These are phyloP conservation scores for Tenualosa ilisha DNA, from an alignment of 2,797 vertebrate genomes.

Conservation along the genomic window DNA sequence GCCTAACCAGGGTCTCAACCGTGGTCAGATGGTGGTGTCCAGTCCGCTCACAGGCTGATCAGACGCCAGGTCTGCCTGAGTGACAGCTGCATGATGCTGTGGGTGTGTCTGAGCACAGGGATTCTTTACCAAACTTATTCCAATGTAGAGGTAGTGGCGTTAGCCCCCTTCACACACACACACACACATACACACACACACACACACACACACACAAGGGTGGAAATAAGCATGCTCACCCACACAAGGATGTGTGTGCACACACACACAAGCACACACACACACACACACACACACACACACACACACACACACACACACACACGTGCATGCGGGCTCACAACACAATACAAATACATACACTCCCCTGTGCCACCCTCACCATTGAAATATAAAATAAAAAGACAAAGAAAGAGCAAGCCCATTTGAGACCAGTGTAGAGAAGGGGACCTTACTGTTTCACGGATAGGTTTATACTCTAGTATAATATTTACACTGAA, in stretches of 20 bases:
- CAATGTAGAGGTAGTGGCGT: background rate
- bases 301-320: background rate
- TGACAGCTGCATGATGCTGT: background rate
- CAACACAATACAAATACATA: background rate
- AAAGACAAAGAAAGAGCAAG: background rate
- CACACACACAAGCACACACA: background rate
- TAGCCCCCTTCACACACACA: background rate
- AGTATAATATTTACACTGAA: conserved; percentile 6
- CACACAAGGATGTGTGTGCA: background rate
- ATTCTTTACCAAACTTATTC: background rate
- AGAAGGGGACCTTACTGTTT: background rate
- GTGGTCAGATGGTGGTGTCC: background rate
- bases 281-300: conserved; percentile 6
- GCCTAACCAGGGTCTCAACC: background rate
- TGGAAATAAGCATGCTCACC: background rate
- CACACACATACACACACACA: background rate
- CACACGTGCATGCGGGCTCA: background rate
- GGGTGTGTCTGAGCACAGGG: background rate
- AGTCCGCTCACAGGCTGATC: background rate
- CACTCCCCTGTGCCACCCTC: too few species aligned
- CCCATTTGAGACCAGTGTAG: background rate
- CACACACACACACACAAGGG: background rate
- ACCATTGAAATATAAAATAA: too few species aligned
- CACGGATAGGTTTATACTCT: background rate
- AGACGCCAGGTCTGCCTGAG: background rate